Base-by-base conservation (phyloP, 2,113 vertebrate genomes). In the Gila orcuttii region DNA sequence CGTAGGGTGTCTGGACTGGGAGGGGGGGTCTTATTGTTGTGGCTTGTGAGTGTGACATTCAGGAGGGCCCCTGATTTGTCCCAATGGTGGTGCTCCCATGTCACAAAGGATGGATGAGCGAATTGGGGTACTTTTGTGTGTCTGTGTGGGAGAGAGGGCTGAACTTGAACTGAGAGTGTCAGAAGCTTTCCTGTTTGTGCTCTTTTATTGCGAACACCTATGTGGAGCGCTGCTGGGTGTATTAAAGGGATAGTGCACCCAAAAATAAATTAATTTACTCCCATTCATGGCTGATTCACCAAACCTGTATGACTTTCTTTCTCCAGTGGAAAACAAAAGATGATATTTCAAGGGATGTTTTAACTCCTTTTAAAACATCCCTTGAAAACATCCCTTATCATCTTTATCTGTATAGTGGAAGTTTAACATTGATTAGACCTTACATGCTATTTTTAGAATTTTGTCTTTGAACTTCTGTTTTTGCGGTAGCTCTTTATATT, bases 21-120 rank as follows among this genome's bases (percentile, higher is more conserved):
- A 55, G 68, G 88, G 89, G 89, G 90, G 23, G 68, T 21, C 52
- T 89, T 88, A 89, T 89, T 91, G 69, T 93, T 71, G 85, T 92
- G 79, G 73, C 45, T 80, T 89, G 89, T 89, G 86, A 82, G 90
- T 85, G 74, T 90, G 83, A 89, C 82, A 87, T 81, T 88, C 52
- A 91, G 60, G 92, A 90, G 85, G 93, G 85, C 42, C 88, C 62
- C 89, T 64, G 85, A 92, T 95, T 94, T 93, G 82, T 93, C 89
- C 90, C 86, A 87, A 62, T 85, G 84, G 83, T 85, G 87, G 55
- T 59, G 73, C 87, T 78, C 68, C 28, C 75, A 87, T 84, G 79
- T 80, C 9, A 77, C 55, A 64, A 62, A 73, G 68, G 55, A 25
- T 21, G 88, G 28, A 17, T 80, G 73, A 69, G 59, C 31, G 87